Percentiles rank a stretch among this genome's conserved stretches.
Evolutionary conservation across 2,888 invertebrate genomes (phyloP).

Genomic region (Theodoxus fluviatilis): DNA sequence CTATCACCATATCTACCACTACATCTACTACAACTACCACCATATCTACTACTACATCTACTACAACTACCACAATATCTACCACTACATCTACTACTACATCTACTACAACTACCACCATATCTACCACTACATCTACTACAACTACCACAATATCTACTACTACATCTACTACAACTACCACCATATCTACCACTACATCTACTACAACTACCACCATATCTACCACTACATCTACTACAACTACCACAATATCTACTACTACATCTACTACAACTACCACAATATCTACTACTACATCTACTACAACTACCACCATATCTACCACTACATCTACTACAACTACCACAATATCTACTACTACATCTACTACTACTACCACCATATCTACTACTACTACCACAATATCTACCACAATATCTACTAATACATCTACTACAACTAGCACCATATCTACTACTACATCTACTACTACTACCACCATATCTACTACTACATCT

Average conservation of each 20-base stretch:
- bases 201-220: background rate
- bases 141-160: too few relatives aligned
- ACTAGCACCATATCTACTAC: background rate
- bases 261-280: background rate
- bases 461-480: slow-evolving; percentile 13
- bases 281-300: too few relatives aligned
- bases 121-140: slow-evolving; percentile 5
- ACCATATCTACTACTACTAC: background rate
- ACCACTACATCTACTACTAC: slow-evolving; percentile 5
- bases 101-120: slow-evolving; percentile 7
- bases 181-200: too few relatives aligned
- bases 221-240: background rate
- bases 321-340: background rate
- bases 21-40: background rate
- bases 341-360: background rate
- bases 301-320: background rate
- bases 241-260: background rate
- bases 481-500: slow-evolving; percentile 12
- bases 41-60: background rate
- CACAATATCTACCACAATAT: background rate
- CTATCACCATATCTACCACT: slow-evolving; percentile 3
- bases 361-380: slow-evolving; percentile 8
- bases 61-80: slow-evolving; percentile 19
- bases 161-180: too few relatives aligned
- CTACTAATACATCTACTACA: background rate